These are phyloP conservation scores for Anguilla obscura DNA, from an alignment of 2,797 vertebrate genomes.

Conservation along the genomic window DNA sequence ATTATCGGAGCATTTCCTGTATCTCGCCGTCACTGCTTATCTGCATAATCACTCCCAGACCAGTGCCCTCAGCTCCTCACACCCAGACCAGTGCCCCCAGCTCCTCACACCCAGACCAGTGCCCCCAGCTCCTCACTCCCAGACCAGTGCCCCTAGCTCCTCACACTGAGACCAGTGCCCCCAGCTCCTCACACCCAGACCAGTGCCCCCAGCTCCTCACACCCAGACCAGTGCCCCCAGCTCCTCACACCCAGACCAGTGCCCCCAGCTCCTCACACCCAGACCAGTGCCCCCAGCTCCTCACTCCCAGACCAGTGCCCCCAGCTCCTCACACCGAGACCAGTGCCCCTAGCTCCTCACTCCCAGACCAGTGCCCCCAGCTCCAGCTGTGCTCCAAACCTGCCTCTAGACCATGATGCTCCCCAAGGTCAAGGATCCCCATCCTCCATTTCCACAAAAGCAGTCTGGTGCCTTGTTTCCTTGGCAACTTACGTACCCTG, in stretches of 20 bases:
- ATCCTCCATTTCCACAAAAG: conserved; percentile 9
- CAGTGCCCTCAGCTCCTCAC: conserved; percentile 58
- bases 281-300: conserved; percentile 54
- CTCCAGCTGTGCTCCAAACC: conserved; percentile 27
- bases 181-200: too few species aligned
- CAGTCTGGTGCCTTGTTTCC: conserved; percentile 28
- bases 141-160: conserved; percentile 24
- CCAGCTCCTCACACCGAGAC: too few species aligned
- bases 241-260: too few species aligned
- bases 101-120: not conserved
- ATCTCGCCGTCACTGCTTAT: conserved; percentile 61
- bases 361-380: conserved; percentile 71
- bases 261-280: too few species aligned
- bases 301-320: too few species aligned
- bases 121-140: not conserved
- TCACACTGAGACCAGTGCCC: not conserved
- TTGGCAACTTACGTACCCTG: conserved; percentile 52
- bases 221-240: not conserved
- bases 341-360: conserved; percentile 47
- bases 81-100: not conserved
- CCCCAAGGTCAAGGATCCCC: not conserved
- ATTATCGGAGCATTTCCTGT: conserved; percentile 81
- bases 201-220: not conserved
- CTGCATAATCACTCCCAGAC: conserved; percentile 82
- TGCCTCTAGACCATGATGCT: not conserved